A percentile compares a stretch with the other conserved stretches of the same genome.
Evolutionary conservation across 1,140 invertebrate genomes (phyloP).

Genomic region (Hydropsyche tenuis): DNA sequence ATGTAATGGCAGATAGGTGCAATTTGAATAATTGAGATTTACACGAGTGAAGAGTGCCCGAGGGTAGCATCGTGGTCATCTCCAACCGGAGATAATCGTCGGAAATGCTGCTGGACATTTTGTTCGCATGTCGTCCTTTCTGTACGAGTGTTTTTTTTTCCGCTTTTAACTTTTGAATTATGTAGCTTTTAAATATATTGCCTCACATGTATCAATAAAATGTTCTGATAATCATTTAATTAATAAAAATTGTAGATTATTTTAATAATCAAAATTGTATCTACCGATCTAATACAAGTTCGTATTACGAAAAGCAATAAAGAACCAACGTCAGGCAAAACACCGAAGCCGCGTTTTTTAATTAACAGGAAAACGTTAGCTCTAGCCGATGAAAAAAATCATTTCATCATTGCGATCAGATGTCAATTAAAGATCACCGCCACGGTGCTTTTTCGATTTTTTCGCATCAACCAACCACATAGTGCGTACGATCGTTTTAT

Average conservation of each 20-base stretch:
- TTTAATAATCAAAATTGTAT: too few species aligned
- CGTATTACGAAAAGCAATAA: too few species aligned
- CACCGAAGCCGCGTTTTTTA: too few species aligned
- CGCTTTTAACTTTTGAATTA: not conserved
- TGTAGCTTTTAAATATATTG: not conserved
- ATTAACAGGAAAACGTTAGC: too few species aligned
- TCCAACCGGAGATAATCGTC: slow-evolving; percentile 30
- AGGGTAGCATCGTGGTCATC: not conserved
- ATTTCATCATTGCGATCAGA: too few species aligned
- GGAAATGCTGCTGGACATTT: slow-evolving; percentile 36
- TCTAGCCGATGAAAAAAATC: too few species aligned
- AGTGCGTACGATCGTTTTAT: slow-evolving; percentile 16
- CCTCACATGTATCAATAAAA: not conserved
- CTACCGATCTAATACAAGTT: too few species aligned
- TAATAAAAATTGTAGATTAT: not conserved
- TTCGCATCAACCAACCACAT: not conserved
- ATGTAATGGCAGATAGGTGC: slow-evolving; percentile 20
- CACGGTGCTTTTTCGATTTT: not conserved
- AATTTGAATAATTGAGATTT: slow-evolving; percentile 45
- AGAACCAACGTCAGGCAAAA: too few species aligned
- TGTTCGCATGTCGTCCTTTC: slow-evolving; percentile 9
- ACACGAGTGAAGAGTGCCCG: slow-evolving; percentile 4
- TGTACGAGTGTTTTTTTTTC: not conserved
- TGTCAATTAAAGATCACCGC: too few species aligned
- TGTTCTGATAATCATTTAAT: not conserved